A percentile compares a stretch with the other conserved stretches of the same genome.
Conservation (phyloP, 2,113 vertebrate genomes). For the Lepidothrix coronata region DNA sequence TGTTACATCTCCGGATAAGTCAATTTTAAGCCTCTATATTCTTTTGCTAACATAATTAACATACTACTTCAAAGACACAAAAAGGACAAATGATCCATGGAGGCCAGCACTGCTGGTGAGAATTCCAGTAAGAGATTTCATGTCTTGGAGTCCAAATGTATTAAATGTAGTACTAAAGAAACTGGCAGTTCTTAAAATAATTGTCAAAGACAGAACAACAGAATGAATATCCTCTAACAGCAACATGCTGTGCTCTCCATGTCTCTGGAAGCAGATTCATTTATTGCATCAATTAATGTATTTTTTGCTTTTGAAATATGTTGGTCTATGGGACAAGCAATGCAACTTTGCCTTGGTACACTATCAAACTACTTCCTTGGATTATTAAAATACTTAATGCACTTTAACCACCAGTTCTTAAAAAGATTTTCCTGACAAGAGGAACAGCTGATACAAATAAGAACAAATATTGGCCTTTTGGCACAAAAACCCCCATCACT, state of each 20-base stretch:
- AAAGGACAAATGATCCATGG: not conserved
- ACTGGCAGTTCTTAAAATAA: not conserved
- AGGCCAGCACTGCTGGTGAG: not conserved
- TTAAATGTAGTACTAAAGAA: not conserved
- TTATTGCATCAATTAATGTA: constrained; percentile 20
- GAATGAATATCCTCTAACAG: not conserved
- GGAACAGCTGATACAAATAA: not conserved
- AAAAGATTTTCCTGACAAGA: not conserved
- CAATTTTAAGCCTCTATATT: not conserved
- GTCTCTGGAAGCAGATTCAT: not conserved
- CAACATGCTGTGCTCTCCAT: not conserved
- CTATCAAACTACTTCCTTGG: not conserved
- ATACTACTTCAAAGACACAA: not conserved
- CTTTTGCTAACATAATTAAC: not conserved
- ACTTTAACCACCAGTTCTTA: not conserved
- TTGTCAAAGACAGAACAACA: not conserved
- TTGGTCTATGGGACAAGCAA: not conserved
- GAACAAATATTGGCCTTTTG: not conserved
- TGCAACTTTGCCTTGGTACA: not conserved
- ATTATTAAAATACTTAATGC: not conserved
- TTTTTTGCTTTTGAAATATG: constrained; percentile 8
- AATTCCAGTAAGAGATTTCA: not conserved
- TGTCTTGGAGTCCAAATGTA: not conserved
- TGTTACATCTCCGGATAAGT: not conserved
- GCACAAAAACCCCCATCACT: not conserved